Evolutionary conservation across 2,113 vertebrate genomes (phyloP).

Genomic region (Gobius niger): DNA sequence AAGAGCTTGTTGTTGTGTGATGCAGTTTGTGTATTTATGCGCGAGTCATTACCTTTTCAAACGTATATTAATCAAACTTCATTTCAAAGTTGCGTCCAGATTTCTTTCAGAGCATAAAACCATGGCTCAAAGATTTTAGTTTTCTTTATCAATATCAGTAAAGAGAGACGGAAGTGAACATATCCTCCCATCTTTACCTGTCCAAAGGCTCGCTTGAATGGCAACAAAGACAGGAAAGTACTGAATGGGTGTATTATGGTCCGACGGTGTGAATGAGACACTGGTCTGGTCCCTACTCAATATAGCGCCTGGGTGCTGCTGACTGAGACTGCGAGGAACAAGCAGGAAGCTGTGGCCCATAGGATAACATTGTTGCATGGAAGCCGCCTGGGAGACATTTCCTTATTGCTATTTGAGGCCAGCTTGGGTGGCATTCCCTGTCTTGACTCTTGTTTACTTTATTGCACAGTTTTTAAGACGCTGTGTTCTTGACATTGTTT

Average conservation of each 20-base stretch:
- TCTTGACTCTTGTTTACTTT: constrained; percentile 32
- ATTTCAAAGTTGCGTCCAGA: constrained; percentile 10
- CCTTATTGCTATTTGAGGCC: constrained; percentile 55
- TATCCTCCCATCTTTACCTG: constrained; percentile 69
- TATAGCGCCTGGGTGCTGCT: constrained; percentile 72
- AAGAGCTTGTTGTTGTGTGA: constrained; percentile 28
- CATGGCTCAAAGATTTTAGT: constrained; percentile 34
- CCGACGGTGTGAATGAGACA: constrained; percentile 62
- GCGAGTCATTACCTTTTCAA: constrained; percentile 7
- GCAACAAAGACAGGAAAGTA: constrained; percentile 78
- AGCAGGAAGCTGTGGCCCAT: constrained; percentile 73
- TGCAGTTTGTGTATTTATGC: constrained; percentile 16
- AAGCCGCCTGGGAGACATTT: constrained; percentile 63
- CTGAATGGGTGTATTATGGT: constrained; percentile 63
- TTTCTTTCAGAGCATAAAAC: constrained; percentile 28
- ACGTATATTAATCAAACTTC: background rate
- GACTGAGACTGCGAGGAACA: constrained; percentile 59
- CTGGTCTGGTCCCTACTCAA: constrained; percentile 64
- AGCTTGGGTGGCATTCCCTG: constrained; percentile 67
- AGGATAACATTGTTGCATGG: constrained; percentile 76
- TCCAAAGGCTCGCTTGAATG: constrained; percentile 58
- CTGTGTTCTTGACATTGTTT: constrained; percentile 28
- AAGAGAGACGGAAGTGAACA: constrained; percentile 72
- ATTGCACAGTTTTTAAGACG: constrained; percentile 6
- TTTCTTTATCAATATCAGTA: constrained; percentile 17